Evolutionary conservation across 2,113 vertebrate genomes (phyloP), one percentile per base, ranked within the genome.

Genomic region (Ornithorhynchus anatinus): DNA sequence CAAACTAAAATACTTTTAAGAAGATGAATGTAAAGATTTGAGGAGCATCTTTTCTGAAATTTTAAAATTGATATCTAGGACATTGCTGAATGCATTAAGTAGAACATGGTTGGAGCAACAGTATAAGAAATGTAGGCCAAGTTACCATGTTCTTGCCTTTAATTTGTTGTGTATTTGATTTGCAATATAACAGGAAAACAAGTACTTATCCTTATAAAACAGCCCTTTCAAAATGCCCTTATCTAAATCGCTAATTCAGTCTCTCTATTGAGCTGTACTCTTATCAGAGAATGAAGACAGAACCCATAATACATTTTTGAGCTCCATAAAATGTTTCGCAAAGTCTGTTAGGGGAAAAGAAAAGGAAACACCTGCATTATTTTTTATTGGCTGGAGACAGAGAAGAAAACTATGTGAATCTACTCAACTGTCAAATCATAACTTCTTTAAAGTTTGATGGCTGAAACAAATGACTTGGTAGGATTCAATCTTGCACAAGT

Each of bases 291-390:
- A 7, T 23, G 20, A 11, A 39, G 0, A 40, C n/a, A 13, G 3
- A 16, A 47, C 2, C 23, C 35, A 15, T 15, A 29, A 50, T 31
- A 43, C 5, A 2, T 32, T 9, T 44, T 63, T 33, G 25, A 45
- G 22, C 20, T 9, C 44, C 2, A 29, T 2, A 10, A 71, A 8
- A 20, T 2, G 50, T 39, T 59, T 45, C 1, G n/a, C 15, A 16
- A 35, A 16, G 2, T 6, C 2, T 37, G 1, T 16, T 0, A n/a
- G 1, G 11, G 22, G 11, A 23, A 2, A 3, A 0, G 2, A 6
- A 1, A 4, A 8, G 1, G 19, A 8, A 31, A 11, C 6, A 0
- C 2, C 13, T 5, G 6, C 23, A 47, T n/a, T 2, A 6, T 14
- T 1, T 5, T 17, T 7, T 65, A 16, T 45, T 45, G 37, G 51